Evolutionary conservation across 2,797 vertebrate species (phyloP).

Genomic region (Saxicola maurus): DNA sequence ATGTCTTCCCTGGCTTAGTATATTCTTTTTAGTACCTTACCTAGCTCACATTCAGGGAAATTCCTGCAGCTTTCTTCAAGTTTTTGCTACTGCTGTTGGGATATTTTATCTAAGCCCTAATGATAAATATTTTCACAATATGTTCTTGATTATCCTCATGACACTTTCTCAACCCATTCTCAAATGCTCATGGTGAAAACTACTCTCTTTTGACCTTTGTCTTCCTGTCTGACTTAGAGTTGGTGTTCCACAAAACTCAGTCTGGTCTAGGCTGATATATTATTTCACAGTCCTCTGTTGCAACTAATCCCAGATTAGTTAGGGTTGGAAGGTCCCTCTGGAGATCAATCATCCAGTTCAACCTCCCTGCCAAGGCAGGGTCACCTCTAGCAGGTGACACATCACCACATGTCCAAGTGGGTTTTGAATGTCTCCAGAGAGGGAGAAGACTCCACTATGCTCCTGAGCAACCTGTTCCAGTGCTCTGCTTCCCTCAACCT

Average conservation of each 20-base stretch:
- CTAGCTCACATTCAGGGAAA: background rate
- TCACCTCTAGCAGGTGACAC: background rate
- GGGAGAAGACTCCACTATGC: rapidly evolving
- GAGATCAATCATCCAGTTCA: background rate
- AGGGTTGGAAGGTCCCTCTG: background rate
- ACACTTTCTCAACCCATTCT: background rate
- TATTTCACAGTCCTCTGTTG: background rate
- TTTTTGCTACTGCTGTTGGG: background rate
- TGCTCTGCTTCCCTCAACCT: background rate
- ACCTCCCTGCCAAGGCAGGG: background rate
- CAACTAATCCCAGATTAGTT: background rate
- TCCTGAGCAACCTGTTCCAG: background rate
- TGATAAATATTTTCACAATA: background rate
- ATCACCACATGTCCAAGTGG: background rate
- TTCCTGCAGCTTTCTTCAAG: background rate
- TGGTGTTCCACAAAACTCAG: background rate
- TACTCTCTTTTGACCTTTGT: background rate
- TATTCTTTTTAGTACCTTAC: background rate
- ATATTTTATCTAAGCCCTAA: background rate
- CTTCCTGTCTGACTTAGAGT: background rate
- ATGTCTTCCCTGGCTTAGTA: background rate
- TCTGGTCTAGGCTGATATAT: background rate
- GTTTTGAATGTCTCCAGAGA: background rate
- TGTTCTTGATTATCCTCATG: background rate
- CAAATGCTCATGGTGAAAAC: background rate